Conservation (phyloP, 2,113 vertebrate genomes). For the Heterotis niloticus region DNA sequence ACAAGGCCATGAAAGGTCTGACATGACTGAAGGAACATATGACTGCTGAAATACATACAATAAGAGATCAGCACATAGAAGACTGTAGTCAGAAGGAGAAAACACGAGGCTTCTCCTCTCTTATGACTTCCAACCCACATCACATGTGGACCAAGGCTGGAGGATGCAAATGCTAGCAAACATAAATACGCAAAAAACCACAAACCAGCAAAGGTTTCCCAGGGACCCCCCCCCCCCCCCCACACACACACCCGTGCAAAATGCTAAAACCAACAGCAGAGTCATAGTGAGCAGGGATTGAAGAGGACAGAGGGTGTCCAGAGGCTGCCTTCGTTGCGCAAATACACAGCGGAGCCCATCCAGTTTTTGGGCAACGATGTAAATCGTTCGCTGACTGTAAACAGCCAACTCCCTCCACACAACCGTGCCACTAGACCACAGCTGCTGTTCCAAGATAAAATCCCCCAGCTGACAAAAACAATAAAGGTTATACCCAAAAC, state of each 20-base stretch:
- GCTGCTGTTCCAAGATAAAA: slow-evolving; percentile 19
- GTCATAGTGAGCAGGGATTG: slow-evolving; percentile 8
- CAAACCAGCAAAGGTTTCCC: slow-evolving; percentile 28
- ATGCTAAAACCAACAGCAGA: neutral
- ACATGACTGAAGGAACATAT: too few relatives aligned
- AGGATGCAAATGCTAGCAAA: slow-evolving; percentile 30
- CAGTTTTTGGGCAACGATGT: slow-evolving; percentile 15
- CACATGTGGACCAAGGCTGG: slow-evolving; percentile 21
- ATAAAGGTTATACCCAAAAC: neutral
- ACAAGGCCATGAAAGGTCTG: too few relatives aligned
- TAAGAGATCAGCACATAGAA: neutral
- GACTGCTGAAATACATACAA: neutral
- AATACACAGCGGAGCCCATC: slow-evolving; percentile 54
- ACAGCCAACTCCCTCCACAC: slow-evolving; percentile 25
- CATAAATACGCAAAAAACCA: slow-evolving; percentile 34
- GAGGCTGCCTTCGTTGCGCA: slow-evolving; percentile 41
- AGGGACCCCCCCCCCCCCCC: neutral
- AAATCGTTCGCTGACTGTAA: slow-evolving; percentile 38
- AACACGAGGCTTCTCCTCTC: slow-evolving; percentile 4
- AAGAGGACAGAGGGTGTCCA: neutral
- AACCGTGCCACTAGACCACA: slow-evolving; percentile 19
- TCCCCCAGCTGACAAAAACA: neutral
- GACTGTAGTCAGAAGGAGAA: neutral
- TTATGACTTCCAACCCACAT: slow-evolving; percentile 18
- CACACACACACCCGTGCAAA: neutral